Conservation (phyloP, 2,113 vertebrate species). For the Phrynosoma blainvillii region DNA sequence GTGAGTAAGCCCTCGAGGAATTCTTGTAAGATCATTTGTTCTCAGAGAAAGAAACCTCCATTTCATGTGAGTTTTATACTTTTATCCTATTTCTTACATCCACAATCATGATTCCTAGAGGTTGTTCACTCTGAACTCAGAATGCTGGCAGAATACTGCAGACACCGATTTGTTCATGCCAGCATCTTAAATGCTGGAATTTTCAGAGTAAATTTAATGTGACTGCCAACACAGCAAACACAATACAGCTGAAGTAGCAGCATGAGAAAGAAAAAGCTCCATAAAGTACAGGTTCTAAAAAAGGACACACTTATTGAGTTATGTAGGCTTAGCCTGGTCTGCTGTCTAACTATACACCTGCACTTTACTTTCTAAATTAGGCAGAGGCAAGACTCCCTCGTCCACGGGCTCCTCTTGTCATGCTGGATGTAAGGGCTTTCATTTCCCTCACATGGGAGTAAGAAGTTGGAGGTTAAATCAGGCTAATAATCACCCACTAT, state of each 20-base stretch:
- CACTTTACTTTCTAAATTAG: not conserved
- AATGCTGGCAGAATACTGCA: conserved; percentile 30
- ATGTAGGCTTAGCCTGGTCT: not conserved
- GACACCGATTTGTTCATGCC: conserved; percentile 37
- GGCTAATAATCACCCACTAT: not conserved
- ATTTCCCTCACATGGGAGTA: not conserved
- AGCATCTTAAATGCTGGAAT: conserved; percentile 33
- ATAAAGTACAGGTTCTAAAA: conserved; percentile 16
- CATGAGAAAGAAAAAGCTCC: not conserved
- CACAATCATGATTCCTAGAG: not conserved
- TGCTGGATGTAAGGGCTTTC: not conserved
- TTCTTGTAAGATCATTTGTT: accelerated
- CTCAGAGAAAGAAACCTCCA: not conserved
- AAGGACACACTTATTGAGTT: not conserved
- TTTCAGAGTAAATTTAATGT: conserved; percentile 36
- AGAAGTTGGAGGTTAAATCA: not conserved
- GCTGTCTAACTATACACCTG: not conserved
- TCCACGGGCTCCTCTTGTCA: not conserved
- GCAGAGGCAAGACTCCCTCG: not conserved
- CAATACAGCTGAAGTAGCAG: not conserved
- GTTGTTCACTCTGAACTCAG: conserved; percentile 1
- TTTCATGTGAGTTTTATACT: not conserved
- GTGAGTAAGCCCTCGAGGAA: not conserved
- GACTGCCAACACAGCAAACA: not conserved
- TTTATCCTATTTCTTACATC: accelerated